Conservation (phyloP, 2,888 invertebrate species). For the Fabriciana adippe region DNA sequence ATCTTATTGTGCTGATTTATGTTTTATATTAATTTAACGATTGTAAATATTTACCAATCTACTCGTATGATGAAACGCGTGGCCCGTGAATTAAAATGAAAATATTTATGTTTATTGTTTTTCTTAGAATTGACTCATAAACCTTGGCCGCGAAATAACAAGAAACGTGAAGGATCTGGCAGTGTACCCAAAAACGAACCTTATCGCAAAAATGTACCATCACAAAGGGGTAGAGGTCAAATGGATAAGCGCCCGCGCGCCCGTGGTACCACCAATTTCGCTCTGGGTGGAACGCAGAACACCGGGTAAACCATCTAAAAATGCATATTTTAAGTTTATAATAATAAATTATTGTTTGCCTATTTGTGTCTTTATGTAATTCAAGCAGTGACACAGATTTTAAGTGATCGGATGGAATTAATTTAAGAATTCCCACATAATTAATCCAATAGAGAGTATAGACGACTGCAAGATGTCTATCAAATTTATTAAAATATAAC, state of each 20-base stretch:
- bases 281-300: conserved; percentile 86
- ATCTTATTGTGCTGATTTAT: no score
- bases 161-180: conserved; percentile 85
- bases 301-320: conserved; percentile 75
- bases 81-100: neutral
- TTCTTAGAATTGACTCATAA: conserved; percentile 76
- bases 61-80: neutral
- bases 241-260: conserved; percentile 88
- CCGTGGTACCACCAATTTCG: conserved; percentile 77
- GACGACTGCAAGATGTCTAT: no score
- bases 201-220: conserved; percentile 84
- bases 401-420: no score
- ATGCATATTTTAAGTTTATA: neutral
- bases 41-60: neutral
- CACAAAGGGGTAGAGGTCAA: conserved; percentile 85
- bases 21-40: no score
- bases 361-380: no score
- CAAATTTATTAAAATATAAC: no score
- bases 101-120: conserved; percentile 21
- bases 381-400: no score
- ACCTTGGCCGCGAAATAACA: conserved; percentile 84
- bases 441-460: no score
- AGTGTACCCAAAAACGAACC: conserved; percentile 84
- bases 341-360: no score
- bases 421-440: no score